Base-by-base conservation (phyloP, 2,797 vertebrate genomes). In the Meriones psammophilus region DNA sequence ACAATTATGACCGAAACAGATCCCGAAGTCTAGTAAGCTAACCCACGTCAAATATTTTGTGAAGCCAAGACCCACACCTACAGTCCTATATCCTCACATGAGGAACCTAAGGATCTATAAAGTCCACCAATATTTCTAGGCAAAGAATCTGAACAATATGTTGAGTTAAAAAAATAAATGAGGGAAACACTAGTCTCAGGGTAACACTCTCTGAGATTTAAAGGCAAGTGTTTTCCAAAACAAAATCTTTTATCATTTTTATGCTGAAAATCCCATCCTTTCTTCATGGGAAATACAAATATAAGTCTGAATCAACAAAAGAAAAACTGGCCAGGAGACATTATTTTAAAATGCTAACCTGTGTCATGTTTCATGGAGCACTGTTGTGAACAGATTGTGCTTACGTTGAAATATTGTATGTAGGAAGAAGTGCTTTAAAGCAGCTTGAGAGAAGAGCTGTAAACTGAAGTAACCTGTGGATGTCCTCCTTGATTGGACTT, bases 1-100 rank as follows among this genome's bases (percentile, higher is more conserved):
- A 96, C 84, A 95, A 81, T 88, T 88, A 94, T 88, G 71, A 87
- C 33, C 54, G 39, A 97, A 93, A 83, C 91, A 39, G 56, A 87
- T 80, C 69, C 54, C 86, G 56, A 89, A 91, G 74, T 68, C 54
- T 73, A 68, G 12, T 30, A 18, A 66, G 68, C 77, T 88, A 42
- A 85, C 71, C 3, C n/a, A 62, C 42, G 8, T 80, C 78, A 78
- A 71, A 62, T 39, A 42, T 0, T 30, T 6, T 22, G 8, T 9
- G 68, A 20, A 93, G 54, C 26, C n/a, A 93, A 96, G 39, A 28
- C 26, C 74, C 81, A 68, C 1, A 58, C 20, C 28, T 39, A 88
- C 4, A 58, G 9, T 36, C 74, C 39, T 74, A 0, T 36, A 33
- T 54, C 86, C 73, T 77, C 62, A 74, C 80, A 69, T 78, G 62